Evolutionary conservation across 1,140 invertebrate species (phyloP).

Genomic region (Bombus waltoni): DNA sequence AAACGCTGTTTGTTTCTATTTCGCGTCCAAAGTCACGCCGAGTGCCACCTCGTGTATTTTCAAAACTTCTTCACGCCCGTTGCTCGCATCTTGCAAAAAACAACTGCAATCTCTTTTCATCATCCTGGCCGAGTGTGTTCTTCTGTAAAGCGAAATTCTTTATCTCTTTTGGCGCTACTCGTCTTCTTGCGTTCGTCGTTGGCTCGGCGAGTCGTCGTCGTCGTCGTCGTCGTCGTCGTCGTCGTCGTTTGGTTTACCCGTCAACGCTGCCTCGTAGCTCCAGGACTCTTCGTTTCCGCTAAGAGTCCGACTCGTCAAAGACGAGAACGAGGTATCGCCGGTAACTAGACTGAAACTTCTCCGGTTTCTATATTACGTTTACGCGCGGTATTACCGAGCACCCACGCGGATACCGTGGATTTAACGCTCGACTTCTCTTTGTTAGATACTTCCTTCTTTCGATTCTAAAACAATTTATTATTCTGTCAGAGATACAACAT

Average conservation of each 20-base stretch:
- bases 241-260: background rate
- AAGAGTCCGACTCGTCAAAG: background rate
- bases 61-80: background rate
- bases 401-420: background rate
- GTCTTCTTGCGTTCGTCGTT: no score
- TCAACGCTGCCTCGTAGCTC: background rate
- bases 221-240: no score
- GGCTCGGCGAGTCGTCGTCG: background rate
- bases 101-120: conserved; percentile 25
- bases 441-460: background rate
- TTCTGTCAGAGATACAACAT: background rate
- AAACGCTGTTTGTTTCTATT: conserved; percentile 16
- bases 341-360: conserved; percentile 15
- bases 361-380: conserved; percentile 7
- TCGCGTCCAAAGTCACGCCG: background rate
- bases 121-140: background rate
- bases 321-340: background rate
- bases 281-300: background rate
- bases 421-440: background rate
- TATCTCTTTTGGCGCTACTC: background rate
- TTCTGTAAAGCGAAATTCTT: background rate
- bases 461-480: background rate
- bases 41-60: background rate
- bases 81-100: background rate
- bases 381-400: background rate